Percentiles rank a stretch among this genome's conserved stretches.
Evolutionary conservation across 2,888 invertebrate species (phyloP).

Genomic region (Scaptomyza reducta): DNA sequence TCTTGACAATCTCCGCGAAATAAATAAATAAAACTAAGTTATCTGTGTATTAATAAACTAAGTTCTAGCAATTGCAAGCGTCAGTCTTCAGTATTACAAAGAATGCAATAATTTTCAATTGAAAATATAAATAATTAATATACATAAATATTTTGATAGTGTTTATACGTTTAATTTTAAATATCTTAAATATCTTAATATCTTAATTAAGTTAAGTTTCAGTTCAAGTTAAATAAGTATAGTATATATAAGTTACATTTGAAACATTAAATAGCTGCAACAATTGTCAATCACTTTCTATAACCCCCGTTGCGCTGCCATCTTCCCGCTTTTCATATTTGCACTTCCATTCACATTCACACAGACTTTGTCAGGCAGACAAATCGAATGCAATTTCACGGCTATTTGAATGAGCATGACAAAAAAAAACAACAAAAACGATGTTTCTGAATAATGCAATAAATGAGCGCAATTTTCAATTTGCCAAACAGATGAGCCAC

Average conservation of each 20-base stretch:
- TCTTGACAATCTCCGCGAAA: too few relatives aligned
- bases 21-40: too few relatives aligned
- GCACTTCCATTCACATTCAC: constrained; percentile 7
- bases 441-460: constrained; percentile 65
- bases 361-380: constrained; percentile 47
- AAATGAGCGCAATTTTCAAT: constrained; percentile 75
- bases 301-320: background rate
- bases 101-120: too few relatives aligned
- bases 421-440: constrained; percentile 25
- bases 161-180: too few relatives aligned
- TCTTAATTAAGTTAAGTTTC: too few relatives aligned
- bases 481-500: constrained; percentile 74
- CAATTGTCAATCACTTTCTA: constrained; percentile 13
- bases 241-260: too few relatives aligned
- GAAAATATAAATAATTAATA: background rate
- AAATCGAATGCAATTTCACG: constrained; percentile 75
- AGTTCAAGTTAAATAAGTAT: background rate
- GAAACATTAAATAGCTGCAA: constrained; percentile 34
- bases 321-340: background rate
- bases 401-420: constrained; percentile 64
- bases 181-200: too few relatives aligned
- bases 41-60: too few relatives aligned
- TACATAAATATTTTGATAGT: too few relatives aligned
- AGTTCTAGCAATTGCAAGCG: too few relatives aligned
- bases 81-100: too few relatives aligned